phyloP scores from a whole-genome alignment of 1,140 invertebrate genomes.

The Lepidurus packardi region DNA sequence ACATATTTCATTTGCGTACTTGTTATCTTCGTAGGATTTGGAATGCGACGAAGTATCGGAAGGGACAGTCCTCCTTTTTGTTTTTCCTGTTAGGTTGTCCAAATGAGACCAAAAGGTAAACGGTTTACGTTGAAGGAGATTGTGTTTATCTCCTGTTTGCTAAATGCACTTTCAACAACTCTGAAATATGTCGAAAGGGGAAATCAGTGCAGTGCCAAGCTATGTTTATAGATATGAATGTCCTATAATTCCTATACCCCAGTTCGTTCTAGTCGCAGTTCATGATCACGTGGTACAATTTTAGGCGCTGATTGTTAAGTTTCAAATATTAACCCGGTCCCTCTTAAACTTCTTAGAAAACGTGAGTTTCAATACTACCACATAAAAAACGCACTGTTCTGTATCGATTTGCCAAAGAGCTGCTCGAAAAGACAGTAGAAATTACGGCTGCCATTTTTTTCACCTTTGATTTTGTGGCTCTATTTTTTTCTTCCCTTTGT shows the following conservation, averaged over 20 bases:
- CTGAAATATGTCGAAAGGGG: neutral
- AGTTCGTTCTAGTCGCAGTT: neutral
- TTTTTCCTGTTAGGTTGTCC: neutral
- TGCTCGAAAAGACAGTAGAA: slow-evolving; percentile 15
- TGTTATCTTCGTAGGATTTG: neutral
- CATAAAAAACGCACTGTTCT: slow-evolving; percentile 1
- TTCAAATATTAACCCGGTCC: neutral
- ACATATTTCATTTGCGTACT: neutral
- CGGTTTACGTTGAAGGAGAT: neutral
- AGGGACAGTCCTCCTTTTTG: neutral
- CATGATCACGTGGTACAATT: neutral
- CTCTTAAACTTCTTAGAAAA: neutral
- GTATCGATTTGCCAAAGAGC: slow-evolving; percentile 21
- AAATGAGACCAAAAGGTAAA: neutral
- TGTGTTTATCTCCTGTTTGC: neutral
- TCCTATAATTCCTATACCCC: neutral
- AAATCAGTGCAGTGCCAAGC: slow-evolving; percentile 18
- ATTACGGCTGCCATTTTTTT: neutral
- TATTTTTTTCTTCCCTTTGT: slow-evolving; percentile 1
- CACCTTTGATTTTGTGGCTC: neutral
- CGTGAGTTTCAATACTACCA: neutral
- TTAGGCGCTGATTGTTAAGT: neutral
- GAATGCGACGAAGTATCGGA: neutral
- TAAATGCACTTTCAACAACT: neutral
- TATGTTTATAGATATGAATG: neutral